Conservation (phyloP, 1,140 invertebrate species). For the Bombus waltoni region DNA sequence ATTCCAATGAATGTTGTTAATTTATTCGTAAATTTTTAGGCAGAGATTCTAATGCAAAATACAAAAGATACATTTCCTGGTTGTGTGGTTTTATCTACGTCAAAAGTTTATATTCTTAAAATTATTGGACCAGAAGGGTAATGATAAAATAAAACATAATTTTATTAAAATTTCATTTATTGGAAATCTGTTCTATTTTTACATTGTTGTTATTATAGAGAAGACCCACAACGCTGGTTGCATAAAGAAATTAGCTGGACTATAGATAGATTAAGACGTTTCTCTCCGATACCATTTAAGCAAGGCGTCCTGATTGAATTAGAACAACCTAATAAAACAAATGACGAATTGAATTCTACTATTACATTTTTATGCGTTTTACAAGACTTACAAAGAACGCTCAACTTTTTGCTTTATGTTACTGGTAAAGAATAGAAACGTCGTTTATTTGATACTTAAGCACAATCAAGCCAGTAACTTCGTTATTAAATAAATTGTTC, state of each 20-base stretch:
- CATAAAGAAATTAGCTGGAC: constrained; percentile 80
- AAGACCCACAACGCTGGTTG: constrained; percentile 80
- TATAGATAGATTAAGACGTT: constrained; percentile 76
- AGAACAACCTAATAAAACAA: constrained; percentile 71
- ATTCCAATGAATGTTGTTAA: neutral
- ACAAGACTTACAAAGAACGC: constrained; percentile 81
- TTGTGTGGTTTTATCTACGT: constrained; percentile 83
- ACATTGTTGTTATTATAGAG: constrained; percentile 58
- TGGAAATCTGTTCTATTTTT: neutral
- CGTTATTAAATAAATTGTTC: neutral
- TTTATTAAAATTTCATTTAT: neutral
- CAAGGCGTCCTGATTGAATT: constrained; percentile 80
- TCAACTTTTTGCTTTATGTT: constrained; percentile 79
- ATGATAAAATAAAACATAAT: constrained; percentile 46
- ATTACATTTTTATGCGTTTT: constrained; percentile 77
- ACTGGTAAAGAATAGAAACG: constrained; percentile 68
- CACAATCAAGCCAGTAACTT: neutral
- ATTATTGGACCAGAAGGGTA: constrained; percentile 81
- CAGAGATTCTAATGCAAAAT: constrained; percentile 79
- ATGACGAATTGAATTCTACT: constrained; percentile 63
- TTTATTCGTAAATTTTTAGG: constrained; percentile 57
- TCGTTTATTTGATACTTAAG: constrained; percentile 62
- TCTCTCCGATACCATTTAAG: constrained; percentile 79
- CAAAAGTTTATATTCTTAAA: constrained; percentile 83
- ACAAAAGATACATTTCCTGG: constrained; percentile 76